Base-by-base conservation (phyloP, 2,113 vertebrate species). In the Stegostoma tigrinum region DNA sequence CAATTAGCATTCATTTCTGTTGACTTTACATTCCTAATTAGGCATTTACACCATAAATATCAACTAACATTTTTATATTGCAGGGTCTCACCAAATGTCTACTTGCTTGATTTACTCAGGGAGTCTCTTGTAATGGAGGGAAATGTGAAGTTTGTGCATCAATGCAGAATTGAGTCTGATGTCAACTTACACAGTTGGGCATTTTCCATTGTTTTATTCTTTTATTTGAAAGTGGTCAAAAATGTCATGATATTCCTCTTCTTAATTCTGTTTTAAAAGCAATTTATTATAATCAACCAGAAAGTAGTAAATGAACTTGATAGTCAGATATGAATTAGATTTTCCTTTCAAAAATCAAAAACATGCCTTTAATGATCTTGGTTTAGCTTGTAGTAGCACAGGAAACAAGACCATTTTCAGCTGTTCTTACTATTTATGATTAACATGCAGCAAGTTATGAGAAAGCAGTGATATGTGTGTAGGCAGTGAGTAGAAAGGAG, bases 261-360 rank as follows among this genome's bases (percentile, higher is more conserved):
- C 96, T 96, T 99, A 99, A 96, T 97, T 97, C 95, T 98, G 97
- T 96, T 97, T 96, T 96, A 98, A 96, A 96, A 98, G 96, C 24
- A 98, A 98, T 96, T 97, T 97, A 27, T 99, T 98, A 96, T 98
- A 99, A 96, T 99, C 99, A 96, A 98, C 98, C 95, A 99, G 96
- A 96, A 99, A 99, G 97, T 99, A 99, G 96, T 99, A 99, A 97
- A 99, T 98, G 1, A 99, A 99, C 97, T 99, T 99, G 70, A 99
- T 99, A 64, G 99, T 98, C 68, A 99, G 98, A 97, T 99, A 99
- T 0, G 98, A 98, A 96, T 99, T 98, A 42, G 99, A 99, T 96
- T 98, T 98, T 96, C 99, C 99, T 97, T 98, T 98, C 96, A 99
- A 98, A 97, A 98, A 98, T 99, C 99, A 99, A 97, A 99, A 99